Conservation (phyloP, 2,797 vertebrate genomes). For the Oreonectes daqikongensis region DNA sequence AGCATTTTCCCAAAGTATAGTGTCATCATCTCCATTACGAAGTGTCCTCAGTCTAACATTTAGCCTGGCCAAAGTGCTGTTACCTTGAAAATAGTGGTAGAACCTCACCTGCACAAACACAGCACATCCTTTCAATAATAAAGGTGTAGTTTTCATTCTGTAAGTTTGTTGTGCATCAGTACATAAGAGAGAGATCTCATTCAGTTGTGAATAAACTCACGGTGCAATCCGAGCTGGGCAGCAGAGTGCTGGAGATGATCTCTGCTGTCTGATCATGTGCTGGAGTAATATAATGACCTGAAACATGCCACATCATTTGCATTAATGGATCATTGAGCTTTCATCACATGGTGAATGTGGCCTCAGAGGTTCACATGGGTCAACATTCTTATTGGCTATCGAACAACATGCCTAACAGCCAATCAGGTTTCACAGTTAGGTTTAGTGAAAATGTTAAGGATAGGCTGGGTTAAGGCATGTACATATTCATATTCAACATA, state of each 20-base stretch:
- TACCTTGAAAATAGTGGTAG: constrained; percentile 70
- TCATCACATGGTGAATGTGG: neutral
- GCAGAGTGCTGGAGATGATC: constrained; percentile 73
- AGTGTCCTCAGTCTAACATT: constrained; percentile 62
- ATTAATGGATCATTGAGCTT: neutral
- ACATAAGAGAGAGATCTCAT: neutral
- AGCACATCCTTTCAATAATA: neutral
- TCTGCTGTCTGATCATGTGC: constrained; percentile 64
- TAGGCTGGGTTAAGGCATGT: neutral
- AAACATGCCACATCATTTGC: constrained; percentile 26
- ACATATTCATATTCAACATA: neutral
- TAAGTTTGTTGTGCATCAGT: neutral
- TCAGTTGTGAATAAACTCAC: constrained; percentile 63
- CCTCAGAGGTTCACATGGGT: neutral
- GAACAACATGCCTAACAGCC: too few species aligned
- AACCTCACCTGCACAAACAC: constrained; percentile 69
- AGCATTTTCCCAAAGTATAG: constrained; percentile 64
- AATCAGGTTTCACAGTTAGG: too few species aligned
- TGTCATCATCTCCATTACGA: constrained; percentile 60
- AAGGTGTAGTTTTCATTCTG: neutral
- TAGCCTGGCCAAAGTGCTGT: constrained; percentile 54
- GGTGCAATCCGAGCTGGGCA: constrained; percentile 71
- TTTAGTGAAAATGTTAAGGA: neutral
- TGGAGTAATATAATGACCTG: constrained; percentile 75
- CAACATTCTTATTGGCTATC: neutral